Evolutionary conservation across 2,113 vertebrate species (phyloP), one percentile per base, ranked within the genome.

Genomic region (Chionomys nivalis): DNA sequence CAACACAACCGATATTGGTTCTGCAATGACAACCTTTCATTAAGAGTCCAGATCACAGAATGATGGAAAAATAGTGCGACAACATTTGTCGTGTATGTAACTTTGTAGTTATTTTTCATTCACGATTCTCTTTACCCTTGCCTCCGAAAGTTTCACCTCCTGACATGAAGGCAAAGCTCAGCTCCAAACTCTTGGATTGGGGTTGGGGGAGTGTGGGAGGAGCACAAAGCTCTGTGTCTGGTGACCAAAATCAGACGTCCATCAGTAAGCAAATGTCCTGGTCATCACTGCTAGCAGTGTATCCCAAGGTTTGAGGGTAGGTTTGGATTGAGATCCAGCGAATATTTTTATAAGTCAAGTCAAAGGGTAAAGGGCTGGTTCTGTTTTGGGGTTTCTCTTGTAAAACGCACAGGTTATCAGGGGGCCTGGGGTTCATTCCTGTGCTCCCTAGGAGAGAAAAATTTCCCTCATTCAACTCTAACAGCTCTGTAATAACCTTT

Each of bases 361-460:
- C 39, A n/a, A 72, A 85, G 36, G 3, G 19, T 21, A 5, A 36
- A 86, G 49, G 44, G n/a, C 28, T 73, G 61, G 44, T 63, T 89
- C 19, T 86, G 52, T 21, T 23, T 31, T 17, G 44, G 19, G 79
- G 17, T 19, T 44, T n/a, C 61, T 66, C 77, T 39, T 75, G 61
- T 39, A 0, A 73, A 93, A 73, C 36, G 31, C 4, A 1, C 5
- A 58, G 24, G 10, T 44, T 26, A 73, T 91, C 39, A 75, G 49
- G 88, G 39, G 26, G 12, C 42, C 44, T 63, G 52, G 77, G 21
- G 1, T 24, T 81, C 31, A 6, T 70, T 65, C 9, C 0, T 70
- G 42, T 47, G 94, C 90, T 94, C 83, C 70, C 31, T 44, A 42
- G 77, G 65, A 90, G 65, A 89, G 17, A 90, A 94, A 89, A 73